A percentile compares a stretch with the other conserved stretches of the same genome.
phyloP scores from a whole-genome alignment of 2,797 vertebrate genomes.

The Chelon labrosus region DNA sequence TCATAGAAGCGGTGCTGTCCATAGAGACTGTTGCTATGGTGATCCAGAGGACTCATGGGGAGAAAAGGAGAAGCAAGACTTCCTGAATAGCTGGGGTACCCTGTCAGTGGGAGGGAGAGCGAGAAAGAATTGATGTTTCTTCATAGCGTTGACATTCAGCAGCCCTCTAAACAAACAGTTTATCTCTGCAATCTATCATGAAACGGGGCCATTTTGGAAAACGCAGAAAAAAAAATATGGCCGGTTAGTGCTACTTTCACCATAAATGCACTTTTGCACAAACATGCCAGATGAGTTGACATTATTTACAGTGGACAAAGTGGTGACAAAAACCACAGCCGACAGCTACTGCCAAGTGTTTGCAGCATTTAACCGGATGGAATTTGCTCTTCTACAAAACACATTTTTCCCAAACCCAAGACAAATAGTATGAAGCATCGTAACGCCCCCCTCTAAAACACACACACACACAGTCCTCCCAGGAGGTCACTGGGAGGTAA shows the following conservation, averaged over 20 bases:
- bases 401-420: slow-evolving; percentile 71
- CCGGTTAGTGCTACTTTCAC: slow-evolving; percentile 69
- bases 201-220: slow-evolving; percentile 64
- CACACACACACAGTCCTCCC: slow-evolving; percentile 49
- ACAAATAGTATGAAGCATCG: slow-evolving; percentile 69
- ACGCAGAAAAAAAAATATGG: slow-evolving; percentile 52
- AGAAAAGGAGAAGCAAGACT: slow-evolving; percentile 97
- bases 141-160: slow-evolving; percentile 74
- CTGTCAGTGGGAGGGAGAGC: slow-evolving; percentile 82
- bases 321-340: slow-evolving; percentile 79
- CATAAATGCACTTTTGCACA: slow-evolving; percentile 76
- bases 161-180: slow-evolving; percentile 80
- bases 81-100: slow-evolving; percentile 97
- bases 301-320: slow-evolving; percentile 82
- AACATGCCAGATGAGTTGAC: slow-evolving; percentile 76
- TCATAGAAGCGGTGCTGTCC: slow-evolving; percentile 98
- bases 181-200: slow-evolving; percentile 74
- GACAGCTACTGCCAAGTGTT: slow-evolving; percentile 71
- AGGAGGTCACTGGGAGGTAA: slow-evolving; percentile 81
- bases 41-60: slow-evolving; percentile 98
- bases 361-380: slow-evolving; percentile 70
- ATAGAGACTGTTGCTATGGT: slow-evolving; percentile 96
- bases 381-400: slow-evolving; percentile 75
- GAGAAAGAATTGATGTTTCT: slow-evolving; percentile 74
- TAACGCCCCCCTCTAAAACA: slow-evolving; percentile 29